Conservation (phyloP, 2,888 invertebrate genomes). For the Cancer borealis region DNA sequence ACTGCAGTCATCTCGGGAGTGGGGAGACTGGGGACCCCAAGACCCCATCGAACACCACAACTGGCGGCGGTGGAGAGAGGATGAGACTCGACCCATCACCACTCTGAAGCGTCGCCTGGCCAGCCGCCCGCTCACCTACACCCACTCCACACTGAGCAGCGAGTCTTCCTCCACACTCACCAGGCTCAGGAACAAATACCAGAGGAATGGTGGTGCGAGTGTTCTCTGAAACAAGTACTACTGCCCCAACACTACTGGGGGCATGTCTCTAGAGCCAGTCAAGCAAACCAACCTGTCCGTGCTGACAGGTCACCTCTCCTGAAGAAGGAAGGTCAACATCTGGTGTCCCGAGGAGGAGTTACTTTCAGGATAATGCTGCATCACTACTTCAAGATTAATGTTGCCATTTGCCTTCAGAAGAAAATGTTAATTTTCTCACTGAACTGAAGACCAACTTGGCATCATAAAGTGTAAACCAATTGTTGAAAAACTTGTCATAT, state of each 20-base stretch:
- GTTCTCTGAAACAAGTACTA: constrained; percentile 59
- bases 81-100: constrained; percentile 74
- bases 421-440: background rate
- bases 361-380: background rate
- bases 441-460: background rate
- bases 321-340: background rate
- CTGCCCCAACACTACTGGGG: background rate
- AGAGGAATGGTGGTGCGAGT: constrained; percentile 71
- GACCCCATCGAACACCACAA: constrained; percentile 77
- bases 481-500: background rate
- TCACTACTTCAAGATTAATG: background rate
- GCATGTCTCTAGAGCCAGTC: background rate
- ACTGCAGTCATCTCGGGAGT: constrained; percentile 76
- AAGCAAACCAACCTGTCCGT: background rate
- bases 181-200: constrained; percentile 73
- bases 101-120: constrained; percentile 75
- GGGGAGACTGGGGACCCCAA: constrained; percentile 77
- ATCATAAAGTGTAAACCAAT: background rate
- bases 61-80: constrained; percentile 76
- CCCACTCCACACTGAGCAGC: constrained; percentile 76
- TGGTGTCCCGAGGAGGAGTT: background rate
- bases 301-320: background rate
- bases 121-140: constrained; percentile 75
- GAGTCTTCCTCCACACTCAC: constrained; percentile 75
- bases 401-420: background rate